phyloP scores from a whole-genome alignment of 2,888 invertebrate genomes.

The Platycheirus albimanus region DNA sequence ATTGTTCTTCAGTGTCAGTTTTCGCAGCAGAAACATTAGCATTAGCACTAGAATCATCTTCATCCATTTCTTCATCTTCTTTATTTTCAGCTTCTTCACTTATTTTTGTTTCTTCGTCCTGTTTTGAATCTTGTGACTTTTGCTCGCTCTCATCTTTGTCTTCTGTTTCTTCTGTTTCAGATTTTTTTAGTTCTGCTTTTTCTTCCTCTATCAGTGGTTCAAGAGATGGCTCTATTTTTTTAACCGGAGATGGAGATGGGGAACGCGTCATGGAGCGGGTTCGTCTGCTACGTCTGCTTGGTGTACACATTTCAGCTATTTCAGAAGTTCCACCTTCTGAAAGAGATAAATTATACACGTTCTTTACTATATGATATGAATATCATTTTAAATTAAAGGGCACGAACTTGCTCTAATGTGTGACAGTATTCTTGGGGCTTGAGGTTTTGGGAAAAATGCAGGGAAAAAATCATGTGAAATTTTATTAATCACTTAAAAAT shows the following conservation, averaged over 20 bases:
- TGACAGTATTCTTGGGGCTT: too few species aligned
- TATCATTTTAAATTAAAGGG: too few species aligned
- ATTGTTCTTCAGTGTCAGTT: slow-evolving; percentile 51
- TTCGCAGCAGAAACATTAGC: slow-evolving; percentile 38
- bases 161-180: slow-evolving; percentile 56
- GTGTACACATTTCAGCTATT: slow-evolving; percentile 76
- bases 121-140: background rate
- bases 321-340: slow-evolving; percentile 75
- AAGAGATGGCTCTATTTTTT: slow-evolving; percentile 77
- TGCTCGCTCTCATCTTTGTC: background rate
- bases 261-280: slow-evolving; percentile 81
- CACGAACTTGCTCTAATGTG: too few species aligned
- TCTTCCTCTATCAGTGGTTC: slow-evolving; percentile 79
- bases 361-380: too few species aligned
- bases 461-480: too few species aligned
- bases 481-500: too few species aligned
- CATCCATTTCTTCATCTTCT: slow-evolving; percentile 37
- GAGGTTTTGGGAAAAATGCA: too few species aligned
- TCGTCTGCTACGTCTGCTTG: slow-evolving; percentile 79
- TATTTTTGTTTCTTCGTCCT: slow-evolving; percentile 32
- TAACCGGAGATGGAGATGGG: slow-evolving; percentile 79
- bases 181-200: slow-evolving; percentile 59
- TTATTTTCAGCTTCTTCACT: slow-evolving; percentile 36
- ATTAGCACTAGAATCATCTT: slow-evolving; percentile 27
- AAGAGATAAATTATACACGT: too few species aligned